Percentiles rank a stretch among this genome's conserved stretches.
Evolutionary conservation across 1,140 invertebrate genomes (phyloP).

Genomic region (Orius insidiosus): DNA sequence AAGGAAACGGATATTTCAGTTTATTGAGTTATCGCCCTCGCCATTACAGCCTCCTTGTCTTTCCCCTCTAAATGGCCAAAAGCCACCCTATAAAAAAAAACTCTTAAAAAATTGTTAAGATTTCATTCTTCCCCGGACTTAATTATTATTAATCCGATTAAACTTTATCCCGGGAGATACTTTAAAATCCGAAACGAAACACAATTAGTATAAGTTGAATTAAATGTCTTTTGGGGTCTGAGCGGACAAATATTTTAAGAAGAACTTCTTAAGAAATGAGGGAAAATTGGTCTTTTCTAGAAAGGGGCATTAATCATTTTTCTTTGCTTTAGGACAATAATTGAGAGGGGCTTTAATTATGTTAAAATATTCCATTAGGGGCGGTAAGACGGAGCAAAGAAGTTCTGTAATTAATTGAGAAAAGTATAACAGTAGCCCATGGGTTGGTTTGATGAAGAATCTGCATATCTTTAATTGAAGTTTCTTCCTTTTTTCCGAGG

Average conservation of each 20-base stretch:
- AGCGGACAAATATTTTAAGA: constrained; percentile 13
- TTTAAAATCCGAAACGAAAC: constrained; percentile 15
- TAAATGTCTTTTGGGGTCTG: constrained; percentile 9
- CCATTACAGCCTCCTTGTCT: too few species aligned
- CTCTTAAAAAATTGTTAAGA: too few species aligned
- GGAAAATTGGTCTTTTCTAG: neutral
- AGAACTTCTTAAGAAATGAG: constrained; percentile 12
- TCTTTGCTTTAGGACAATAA: constrained; percentile 16
- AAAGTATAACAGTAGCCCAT: constrained; percentile 11
- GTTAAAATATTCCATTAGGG: constrained; percentile 18
- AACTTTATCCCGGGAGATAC: constrained; percentile 10
- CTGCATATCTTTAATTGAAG: constrained; percentile 17
- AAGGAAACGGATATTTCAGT: too few species aligned
- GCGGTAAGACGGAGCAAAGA: constrained; percentile 13
- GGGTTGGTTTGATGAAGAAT: constrained; percentile 6
- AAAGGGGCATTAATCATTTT: constrained; percentile 16
- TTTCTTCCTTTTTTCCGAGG: too few species aligned
- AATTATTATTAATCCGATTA: constrained; percentile 16
- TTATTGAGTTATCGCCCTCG: too few species aligned
- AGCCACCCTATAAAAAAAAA: too few species aligned
- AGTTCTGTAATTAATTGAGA: constrained; percentile 17
- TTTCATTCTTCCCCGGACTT: constrained; percentile 8
- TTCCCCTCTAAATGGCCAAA: too few species aligned
- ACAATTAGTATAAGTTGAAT: constrained; percentile 17
- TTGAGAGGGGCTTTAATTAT: constrained; percentile 18